Conservation (phyloP, 2,113 vertebrate species). For the Pomatorhinus ruficollis region DNA sequence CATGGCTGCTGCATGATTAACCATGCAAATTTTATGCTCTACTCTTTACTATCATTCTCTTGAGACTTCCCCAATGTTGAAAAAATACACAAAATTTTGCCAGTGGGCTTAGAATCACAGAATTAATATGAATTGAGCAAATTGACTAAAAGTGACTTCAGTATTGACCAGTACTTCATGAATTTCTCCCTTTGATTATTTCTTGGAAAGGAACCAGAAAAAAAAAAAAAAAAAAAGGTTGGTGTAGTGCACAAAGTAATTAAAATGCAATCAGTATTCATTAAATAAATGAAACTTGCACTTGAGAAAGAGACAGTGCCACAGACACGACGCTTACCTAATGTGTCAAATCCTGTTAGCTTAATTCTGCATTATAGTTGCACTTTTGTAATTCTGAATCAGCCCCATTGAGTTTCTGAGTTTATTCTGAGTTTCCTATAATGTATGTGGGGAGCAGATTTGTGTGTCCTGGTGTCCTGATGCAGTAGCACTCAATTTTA, state of each 20-base stretch:
- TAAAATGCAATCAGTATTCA: not conserved
- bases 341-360: not conserved
- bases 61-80: not conserved
- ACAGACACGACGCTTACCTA: not conserved
- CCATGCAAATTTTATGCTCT: not conserved
- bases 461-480: not conserved
- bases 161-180: not conserved
- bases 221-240: not conserved
- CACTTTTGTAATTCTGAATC: not conserved
- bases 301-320: not conserved
- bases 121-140: not conserved
- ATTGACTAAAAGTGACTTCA: not conserved
- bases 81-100: not conserved
- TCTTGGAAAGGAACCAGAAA: not conserved
- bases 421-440: not conserved
- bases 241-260: not conserved
- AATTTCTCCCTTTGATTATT: conserved; percentile 13
- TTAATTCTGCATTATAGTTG: not conserved
- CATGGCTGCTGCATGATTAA: not conserved
- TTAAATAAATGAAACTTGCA: not conserved
- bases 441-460: not conserved
- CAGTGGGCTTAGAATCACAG: not conserved
- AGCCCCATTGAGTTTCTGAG: not conserved
- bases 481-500: not conserved
- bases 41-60: not conserved